These are phyloP conservation scores for Crotalus horridus DNA, from an alignment of 2,113 vertebrate species.

Conservation along the genomic window DNA sequence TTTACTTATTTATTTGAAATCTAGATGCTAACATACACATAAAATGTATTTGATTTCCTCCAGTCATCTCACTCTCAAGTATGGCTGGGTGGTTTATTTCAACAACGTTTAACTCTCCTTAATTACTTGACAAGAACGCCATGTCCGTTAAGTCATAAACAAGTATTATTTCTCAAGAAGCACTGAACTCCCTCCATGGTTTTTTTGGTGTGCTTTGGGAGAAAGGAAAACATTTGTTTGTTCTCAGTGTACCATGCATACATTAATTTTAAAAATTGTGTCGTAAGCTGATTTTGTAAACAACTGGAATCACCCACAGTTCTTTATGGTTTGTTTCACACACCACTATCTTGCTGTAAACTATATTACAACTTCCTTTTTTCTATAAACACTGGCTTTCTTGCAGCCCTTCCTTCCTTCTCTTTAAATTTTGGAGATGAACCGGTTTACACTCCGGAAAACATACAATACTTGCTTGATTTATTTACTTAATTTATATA, in stretches of 20 bases:
- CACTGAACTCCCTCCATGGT: neutral
- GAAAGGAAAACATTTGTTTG: neutral
- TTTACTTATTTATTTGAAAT: neutral
- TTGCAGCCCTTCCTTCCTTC: slow-evolving; percentile 25
- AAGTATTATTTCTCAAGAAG: slow-evolving; percentile 10
- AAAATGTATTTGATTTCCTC: neutral
- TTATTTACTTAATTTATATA: neutral
- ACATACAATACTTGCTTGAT: neutral
- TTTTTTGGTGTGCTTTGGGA: neutral
- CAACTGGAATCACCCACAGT: slow-evolving; percentile 2
- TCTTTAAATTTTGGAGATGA: neutral
- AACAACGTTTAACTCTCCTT: slow-evolving; percentile 19
- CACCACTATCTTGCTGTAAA: neutral
- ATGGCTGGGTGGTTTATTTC: slow-evolving; percentile 28
- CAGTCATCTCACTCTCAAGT: neutral
- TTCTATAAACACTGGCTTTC: slow-evolving; percentile 23
- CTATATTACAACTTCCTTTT: slow-evolving; percentile 29
- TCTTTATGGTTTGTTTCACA: slow-evolving; percentile 28
- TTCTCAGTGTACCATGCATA: neutral
- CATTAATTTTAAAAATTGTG: slow-evolving; percentile 2
- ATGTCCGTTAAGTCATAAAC: neutral
- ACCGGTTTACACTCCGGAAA: neutral
- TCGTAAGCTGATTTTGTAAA: slow-evolving; percentile 12
- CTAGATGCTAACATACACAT: neutral
- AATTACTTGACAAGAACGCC: neutral